These are phyloP conservation scores for Neodon shergylaensis DNA, from an alignment of 2,113 vertebrate genomes.

Conservation along the genomic window DNA sequence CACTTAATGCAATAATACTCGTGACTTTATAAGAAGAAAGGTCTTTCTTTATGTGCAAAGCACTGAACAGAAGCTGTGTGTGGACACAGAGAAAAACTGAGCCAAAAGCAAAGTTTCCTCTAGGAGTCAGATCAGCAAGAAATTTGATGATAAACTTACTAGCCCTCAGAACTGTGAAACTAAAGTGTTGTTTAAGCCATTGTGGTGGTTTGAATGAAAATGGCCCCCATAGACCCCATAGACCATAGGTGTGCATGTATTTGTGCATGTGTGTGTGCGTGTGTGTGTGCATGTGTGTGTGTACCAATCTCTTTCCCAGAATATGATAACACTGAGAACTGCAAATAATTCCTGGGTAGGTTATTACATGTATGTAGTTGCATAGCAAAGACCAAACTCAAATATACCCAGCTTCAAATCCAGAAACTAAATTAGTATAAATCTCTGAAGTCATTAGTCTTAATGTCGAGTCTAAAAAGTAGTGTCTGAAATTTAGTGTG, in stretches of 20 bases:
- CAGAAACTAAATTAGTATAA: neutral
- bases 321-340: neutral
- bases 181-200: neutral
- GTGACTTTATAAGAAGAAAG: neutral
- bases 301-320: neutral
- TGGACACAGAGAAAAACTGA: neutral
- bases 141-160: neutral
- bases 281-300: neutral
- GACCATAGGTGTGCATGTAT: neutral
- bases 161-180: neutral
- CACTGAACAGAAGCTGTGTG: neutral
- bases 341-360: neutral
- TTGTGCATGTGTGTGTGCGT: neutral
- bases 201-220: neutral
- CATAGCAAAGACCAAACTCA: neutral
- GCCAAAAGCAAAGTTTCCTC: neutral
- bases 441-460: conserved; percentile 49
- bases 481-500: conserved; percentile 13
- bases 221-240: neutral
- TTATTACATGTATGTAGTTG: neutral
- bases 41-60: neutral
- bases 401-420: neutral
- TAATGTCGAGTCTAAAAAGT: neutral
- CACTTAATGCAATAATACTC: neutral
- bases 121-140: neutral